A percentile compares a stretch with the other conserved stretches of the same genome.
Conservation (phyloP, 2,888 invertebrate species). For the Andrena marginata region DNA sequence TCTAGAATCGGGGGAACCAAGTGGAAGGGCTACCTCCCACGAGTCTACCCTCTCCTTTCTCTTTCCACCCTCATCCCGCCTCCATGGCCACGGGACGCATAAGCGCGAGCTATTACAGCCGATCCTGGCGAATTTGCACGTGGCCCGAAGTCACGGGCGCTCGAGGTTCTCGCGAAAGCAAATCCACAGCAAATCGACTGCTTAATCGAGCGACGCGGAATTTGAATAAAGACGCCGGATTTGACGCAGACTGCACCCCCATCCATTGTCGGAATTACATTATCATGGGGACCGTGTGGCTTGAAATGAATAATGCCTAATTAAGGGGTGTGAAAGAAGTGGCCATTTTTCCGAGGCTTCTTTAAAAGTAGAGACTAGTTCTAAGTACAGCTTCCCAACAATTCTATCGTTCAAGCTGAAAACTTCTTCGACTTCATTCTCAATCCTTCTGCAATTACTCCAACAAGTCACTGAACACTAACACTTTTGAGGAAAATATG, state of each 20-base stretch:
- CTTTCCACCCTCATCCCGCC: slow-evolving; percentile 15
- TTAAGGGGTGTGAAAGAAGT: background rate
- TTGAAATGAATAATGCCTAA: slow-evolving; percentile 48
- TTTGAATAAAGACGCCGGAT: slow-evolving; percentile 72
- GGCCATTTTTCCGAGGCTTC: background rate
- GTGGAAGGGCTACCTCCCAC: slow-evolving; percentile 55
- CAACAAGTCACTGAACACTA: too few relatives aligned
- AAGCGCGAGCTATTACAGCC: slow-evolving; percentile 71
- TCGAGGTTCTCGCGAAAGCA: slow-evolving; percentile 67
- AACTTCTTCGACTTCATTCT: too few relatives aligned
- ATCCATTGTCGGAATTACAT: slow-evolving; percentile 34
- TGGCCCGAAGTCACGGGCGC: slow-evolving; percentile 69
- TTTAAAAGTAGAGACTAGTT: too few relatives aligned
- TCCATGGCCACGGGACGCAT: slow-evolving; percentile 32
- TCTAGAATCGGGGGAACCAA: slow-evolving; percentile 26
- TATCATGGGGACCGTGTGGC: slow-evolving; percentile 29
- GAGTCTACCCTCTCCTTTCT: slow-evolving; percentile 31
- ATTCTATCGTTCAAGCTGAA: too few relatives aligned
- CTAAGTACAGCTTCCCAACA: too few relatives aligned
- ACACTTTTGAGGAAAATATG: too few relatives aligned
- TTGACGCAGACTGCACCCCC: slow-evolving; percentile 45
- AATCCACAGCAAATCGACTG: slow-evolving; percentile 73
- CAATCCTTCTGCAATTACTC: too few relatives aligned
- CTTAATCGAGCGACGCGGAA: slow-evolving; percentile 73
- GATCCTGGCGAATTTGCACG: slow-evolving; percentile 73